Evolutionary conservation across 2,888 invertebrate genomes (phyloP).

Genomic region (Dryobota labecula): DNA sequence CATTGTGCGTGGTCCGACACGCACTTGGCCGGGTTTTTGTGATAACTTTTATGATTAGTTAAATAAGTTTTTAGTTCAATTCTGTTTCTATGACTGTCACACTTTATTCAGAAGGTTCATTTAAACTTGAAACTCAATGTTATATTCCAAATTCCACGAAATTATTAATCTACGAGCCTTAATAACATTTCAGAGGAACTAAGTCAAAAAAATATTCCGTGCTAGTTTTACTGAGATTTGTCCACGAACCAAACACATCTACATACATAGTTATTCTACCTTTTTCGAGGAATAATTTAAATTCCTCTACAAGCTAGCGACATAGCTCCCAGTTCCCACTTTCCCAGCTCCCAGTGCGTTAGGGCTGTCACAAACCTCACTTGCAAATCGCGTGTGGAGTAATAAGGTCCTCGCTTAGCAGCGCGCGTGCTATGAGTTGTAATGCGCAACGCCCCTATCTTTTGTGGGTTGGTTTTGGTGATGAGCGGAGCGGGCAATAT

Average conservation of each 20-base stretch:
- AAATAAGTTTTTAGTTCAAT: not conserved
- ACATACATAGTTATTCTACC: not conserved
- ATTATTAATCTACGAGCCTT: not conserved
- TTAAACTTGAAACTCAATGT: not conserved
- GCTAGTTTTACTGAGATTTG: not conserved
- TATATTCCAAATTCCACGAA: not conserved
- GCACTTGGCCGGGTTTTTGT: no score
- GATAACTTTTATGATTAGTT: no score
- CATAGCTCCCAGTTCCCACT: constrained; percentile 15
- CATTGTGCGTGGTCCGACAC: no score
- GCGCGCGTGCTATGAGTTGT: constrained; percentile 77
- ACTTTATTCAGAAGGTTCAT: not conserved
- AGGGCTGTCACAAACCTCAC: constrained; percentile 72
- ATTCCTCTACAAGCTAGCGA: constrained; percentile 32
- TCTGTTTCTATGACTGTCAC: not conserved
- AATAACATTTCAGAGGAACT: not conserved
- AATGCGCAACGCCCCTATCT: constrained; percentile 67
- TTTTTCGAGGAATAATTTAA: constrained; percentile 39
- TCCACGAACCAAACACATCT: not conserved
- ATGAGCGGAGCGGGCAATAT: constrained; percentile 37
- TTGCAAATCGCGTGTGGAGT: constrained; percentile 79
- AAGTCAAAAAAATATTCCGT: not conserved
- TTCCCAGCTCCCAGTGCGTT: constrained; percentile 51
- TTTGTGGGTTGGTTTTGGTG: not conserved
- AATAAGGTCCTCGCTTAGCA: constrained; percentile 79